phyloP scores from a whole-genome alignment of 2,113 vertebrate genomes.

The Sterrhoptilus dennistouni region DNA sequence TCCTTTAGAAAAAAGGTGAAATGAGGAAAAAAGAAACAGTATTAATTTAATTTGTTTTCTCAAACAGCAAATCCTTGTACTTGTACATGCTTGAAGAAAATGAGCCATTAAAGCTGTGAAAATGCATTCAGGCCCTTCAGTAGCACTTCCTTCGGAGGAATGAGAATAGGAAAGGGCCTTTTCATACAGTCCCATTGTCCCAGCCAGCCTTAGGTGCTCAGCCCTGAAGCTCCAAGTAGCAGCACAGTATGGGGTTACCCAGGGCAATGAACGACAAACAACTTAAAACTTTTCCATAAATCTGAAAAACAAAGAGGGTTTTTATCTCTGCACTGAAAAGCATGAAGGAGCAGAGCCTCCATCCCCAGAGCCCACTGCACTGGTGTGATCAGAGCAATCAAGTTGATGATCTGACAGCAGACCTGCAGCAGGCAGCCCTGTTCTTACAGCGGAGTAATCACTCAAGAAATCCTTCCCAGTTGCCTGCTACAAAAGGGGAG shows the following conservation, averaged over 20 bases:
- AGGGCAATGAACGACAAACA: background rate
- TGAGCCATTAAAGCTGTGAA: constrained; percentile 13
- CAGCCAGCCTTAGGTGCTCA: background rate
- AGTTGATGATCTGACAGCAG: background rate
- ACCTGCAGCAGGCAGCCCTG: background rate
- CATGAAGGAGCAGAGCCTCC: background rate
- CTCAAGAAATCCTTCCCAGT: background rate
- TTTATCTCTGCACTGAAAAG: constrained; percentile 20
- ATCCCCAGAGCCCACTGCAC: background rate
- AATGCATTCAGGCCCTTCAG: background rate
- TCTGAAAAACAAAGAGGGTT: constrained; percentile 45
- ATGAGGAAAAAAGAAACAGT: background rate
- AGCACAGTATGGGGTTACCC: background rate
- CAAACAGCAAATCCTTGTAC: constrained; percentile 13
- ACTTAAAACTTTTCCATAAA: constrained; percentile 50
- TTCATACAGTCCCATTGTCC: background rate
- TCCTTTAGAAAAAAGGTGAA: background rate
- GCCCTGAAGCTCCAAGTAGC: background rate
- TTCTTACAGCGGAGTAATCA: background rate
- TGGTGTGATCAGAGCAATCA: background rate
- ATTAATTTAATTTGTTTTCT: constrained; percentile 61
- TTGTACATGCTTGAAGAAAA: background rate
- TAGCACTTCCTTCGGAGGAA: background rate
- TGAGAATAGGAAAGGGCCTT: background rate
- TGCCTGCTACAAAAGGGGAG: background rate